Evolutionary conservation across 1,140 invertebrate species (phyloP), one percentile per base, ranked within the genome.

Genomic region (Leucophenga varia): DNA sequence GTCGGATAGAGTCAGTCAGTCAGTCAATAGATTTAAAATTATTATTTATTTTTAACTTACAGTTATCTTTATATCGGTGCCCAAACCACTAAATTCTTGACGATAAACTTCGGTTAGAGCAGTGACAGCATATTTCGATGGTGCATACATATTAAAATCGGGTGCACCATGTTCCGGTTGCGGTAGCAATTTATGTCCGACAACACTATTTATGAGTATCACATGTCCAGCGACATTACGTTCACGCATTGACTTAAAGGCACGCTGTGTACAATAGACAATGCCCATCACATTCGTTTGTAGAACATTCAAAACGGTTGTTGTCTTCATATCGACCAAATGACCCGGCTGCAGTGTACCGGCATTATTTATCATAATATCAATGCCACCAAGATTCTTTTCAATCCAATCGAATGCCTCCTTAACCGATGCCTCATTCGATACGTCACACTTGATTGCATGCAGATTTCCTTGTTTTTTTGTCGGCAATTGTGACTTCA

Each of bases 341-440:
- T 61, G 54, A 14, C 65, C 67, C 2, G 49, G 14, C 5, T 49
- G 40, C 3, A 65, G 39, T 0, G 83, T 52, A 0, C 85, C 88
- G 1, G 89, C 88, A 65, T 87, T 89, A 63, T 91, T 91, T 20
- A 91, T 76, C 32, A 89, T 72, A 5, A 91, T 76, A 61, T 90
- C 83, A 1, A 87, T 74, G 6, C 83, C 82, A 1, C 85, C 86
- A 17, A 85, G 73, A 1, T 79, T 79, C 2, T 78, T 72, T 34
- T 82, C 79, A 10, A 84, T 78, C 80, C 81, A 83, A 39, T 81
- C 61, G 54, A 91, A 91, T 32, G 86, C 80, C 1, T 72, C 64
- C 2, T 81, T 57, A 20, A 91, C 80, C 1, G 88, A 83, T 3
- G 82, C 78, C 57, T 84, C 79, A 5, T 84, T 81, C 1, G 74